Conservation (phyloP, 1,140 invertebrate species). For the Micrasema minimum region DNA sequence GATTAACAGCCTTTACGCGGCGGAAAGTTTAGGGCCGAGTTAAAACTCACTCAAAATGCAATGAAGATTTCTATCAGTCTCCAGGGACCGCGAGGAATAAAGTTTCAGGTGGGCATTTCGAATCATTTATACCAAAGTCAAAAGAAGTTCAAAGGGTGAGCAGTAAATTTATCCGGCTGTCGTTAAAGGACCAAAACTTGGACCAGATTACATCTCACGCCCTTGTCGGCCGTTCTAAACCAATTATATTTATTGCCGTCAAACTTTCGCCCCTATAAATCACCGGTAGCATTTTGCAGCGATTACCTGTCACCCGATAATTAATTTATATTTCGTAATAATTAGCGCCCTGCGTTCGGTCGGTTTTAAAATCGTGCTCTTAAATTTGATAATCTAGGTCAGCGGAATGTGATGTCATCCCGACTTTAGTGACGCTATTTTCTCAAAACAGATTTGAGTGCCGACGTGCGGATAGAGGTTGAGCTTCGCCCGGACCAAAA, state of each 20-base stretch:
- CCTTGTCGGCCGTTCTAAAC: slow-evolving; percentile 24
- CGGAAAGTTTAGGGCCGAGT: slow-evolving; percentile 2
- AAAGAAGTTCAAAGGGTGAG: slow-evolving; percentile 34
- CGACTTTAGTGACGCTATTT: too few relatives aligned
- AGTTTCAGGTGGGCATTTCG: slow-evolving; percentile 17
- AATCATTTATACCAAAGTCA: slow-evolving; percentile 36
- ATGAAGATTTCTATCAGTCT: slow-evolving; percentile 15
- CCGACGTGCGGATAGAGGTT: too few relatives aligned
- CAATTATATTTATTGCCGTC: slow-evolving; percentile 39
- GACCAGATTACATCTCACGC: slow-evolving; percentile 20
- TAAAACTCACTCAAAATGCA: slow-evolving; percentile 26
- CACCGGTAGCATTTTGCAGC: slow-evolving; percentile 7
- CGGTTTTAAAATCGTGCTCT: too few relatives aligned
- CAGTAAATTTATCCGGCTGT: slow-evolving; percentile 37
- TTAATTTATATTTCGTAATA: slow-evolving; percentile 15
- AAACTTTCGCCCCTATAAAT: slow-evolving; percentile 34
- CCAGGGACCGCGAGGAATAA: neutral
- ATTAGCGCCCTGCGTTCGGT: too few relatives aligned
- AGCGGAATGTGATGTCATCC: too few relatives aligned
- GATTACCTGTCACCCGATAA: slow-evolving; percentile 23
- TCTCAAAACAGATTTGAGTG: too few relatives aligned
- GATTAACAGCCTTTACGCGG: neutral
- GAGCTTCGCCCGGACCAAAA: too few relatives aligned
- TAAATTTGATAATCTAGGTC: too few relatives aligned
- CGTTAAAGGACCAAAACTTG: slow-evolving; percentile 30